These are phyloP conservation scores for Tolypeutes matacus DNA, from an alignment of 2,797 vertebrate species.

Conservation along the genomic window DNA sequence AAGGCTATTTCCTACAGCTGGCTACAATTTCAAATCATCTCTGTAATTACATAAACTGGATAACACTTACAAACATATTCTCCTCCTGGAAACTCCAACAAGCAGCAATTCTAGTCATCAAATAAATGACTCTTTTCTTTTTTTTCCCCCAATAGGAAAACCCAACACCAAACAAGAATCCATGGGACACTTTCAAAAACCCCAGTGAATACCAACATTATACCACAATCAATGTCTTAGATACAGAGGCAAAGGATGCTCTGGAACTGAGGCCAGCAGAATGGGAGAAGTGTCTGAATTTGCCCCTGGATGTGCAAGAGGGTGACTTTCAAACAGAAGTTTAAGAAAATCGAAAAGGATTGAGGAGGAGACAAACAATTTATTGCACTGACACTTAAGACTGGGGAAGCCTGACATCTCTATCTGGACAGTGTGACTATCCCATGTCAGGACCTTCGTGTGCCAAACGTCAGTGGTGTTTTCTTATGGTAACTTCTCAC, in stretches of 20 bases:
- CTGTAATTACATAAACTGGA: constrained; percentile 37
- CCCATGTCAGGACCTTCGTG: constrained; percentile 94
- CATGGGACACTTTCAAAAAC: constrained; percentile 99
- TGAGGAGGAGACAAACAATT: constrained; percentile 83
- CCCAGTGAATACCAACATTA: constrained; percentile 99
- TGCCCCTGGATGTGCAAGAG: constrained; percentile 99
- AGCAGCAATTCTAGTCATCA: constrained; percentile 41
- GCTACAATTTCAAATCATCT: constrained; percentile 49
- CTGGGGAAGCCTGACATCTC: constrained; percentile 94
- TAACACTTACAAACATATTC: not conserved
- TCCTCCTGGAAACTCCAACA: constrained; percentile 16
- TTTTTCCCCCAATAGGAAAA: constrained; percentile 93
- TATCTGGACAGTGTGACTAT: constrained; percentile 92
- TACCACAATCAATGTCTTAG: constrained; percentile 99
- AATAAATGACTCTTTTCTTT: constrained; percentile 64
- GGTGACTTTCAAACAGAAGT: constrained; percentile 99
- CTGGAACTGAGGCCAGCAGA: constrained; percentile 99
- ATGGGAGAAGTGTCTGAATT: constrained; percentile 99
- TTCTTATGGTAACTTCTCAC: constrained; percentile 94
- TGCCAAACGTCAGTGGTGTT: constrained; percentile 93
- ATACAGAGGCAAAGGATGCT: constrained; percentile 96
- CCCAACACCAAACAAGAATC: constrained; percentile 96
- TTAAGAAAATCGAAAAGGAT: constrained; percentile 88
- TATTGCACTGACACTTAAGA: constrained; percentile 96
- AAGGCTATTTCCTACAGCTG: constrained; percentile 50